Evolutionary conservation across 2,888 invertebrate species (phyloP), one percentile per base, ranked within the genome.

Genomic region (Cephonodes hylas): DNA sequence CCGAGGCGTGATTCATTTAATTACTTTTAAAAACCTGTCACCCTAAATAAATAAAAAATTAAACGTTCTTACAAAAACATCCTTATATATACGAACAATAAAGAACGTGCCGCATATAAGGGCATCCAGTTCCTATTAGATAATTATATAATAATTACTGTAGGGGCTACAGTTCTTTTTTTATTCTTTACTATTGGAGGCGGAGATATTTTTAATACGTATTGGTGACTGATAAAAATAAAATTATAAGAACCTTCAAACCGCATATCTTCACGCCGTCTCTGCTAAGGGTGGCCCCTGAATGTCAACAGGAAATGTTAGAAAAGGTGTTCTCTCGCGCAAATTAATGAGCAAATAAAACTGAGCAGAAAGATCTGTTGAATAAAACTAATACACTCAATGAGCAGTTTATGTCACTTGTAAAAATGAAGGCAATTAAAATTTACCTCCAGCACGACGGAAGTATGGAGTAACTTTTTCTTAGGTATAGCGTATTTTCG

Each of bases 261-360:
- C 53, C 27, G 53, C 27, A 53, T 53, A 53, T 53, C 31, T 53
- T 53, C 53, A 53, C 53, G 53, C 53, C 18, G 31, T 18, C 18
- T 27, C 8, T 3, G 18, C 10, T 10, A 31, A 31, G 31, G 53
- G 53, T 53, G 53, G 53, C 27, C 10, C 3, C 3, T 53, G 27
- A 53, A 53, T 53, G 53, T 53, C 53, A 53, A 53, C 53, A 53
- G 53, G 53, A 53, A 53, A 53, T 18, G 53, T 31, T 53, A 53
- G 27, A 18, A 53, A 53, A 53, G 53, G 53, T 53, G 53, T 27
- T 53, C 53, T 31, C 27, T 18, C 27, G 5, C 31, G 27, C 31
- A 31, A 53, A 31, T 53, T 53, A 53, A 53, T 18, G 18, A 31
- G 20, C 18, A 15, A 27, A 31, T n/a, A 27, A 53, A 53, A 31